Base-by-base conservation (phyloP, 1,140 invertebrate genomes). In the Drosophila nannoptera region DNA sequence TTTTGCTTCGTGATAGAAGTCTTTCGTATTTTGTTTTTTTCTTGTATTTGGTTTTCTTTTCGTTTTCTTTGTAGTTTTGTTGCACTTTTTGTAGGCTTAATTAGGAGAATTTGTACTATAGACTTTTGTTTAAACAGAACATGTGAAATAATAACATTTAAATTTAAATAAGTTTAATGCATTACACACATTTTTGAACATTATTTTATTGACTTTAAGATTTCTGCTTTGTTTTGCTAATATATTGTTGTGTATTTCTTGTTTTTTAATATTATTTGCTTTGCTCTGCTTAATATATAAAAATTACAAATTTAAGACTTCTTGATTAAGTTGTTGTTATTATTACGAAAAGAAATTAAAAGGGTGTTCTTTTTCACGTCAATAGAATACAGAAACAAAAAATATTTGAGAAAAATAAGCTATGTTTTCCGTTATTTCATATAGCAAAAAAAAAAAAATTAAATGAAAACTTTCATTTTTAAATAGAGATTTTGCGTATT, bases 201-300 rank as follows among this genome's bases (percentile, higher is more conserved):
- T 86, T 81, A 86, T 86, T 86, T 86, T 86, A 86, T 86, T 86
- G 81, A 86, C 81, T 86, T 84, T 81, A 75, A 69, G 77, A 62
- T 74, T 86, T 83, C 77, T 75, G 63, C 63, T 78, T 78, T 58
- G 67, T 72, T 77, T 86, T 77, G 71, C 81, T 84, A 86, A 75
- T 86, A 72, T 69, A 75, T 75, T 81, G 64, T 75, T 78, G 69
- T 86, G 77, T 77, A 62, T 81, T 77, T 81, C 58, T 59, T 22
- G 22, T 38, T 62, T 43, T 77, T 68, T 74, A 67, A 22, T 22
- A 22, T 22, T 22, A 22, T 2, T 76, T 67, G 65, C 78, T 83
- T 80, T 83, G 67, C 67, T 78, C 76, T 63, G 60, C 76, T 84
- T 86, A 84, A 38, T 73, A 65, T 40, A 74, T 63, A 80, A 58